A percentile compares a stretch with the other conserved stretches of the same genome.
Evolutionary conservation across 2,113 vertebrate species (phyloP).

Genomic region (Aspidoscelis tigris): DNA sequence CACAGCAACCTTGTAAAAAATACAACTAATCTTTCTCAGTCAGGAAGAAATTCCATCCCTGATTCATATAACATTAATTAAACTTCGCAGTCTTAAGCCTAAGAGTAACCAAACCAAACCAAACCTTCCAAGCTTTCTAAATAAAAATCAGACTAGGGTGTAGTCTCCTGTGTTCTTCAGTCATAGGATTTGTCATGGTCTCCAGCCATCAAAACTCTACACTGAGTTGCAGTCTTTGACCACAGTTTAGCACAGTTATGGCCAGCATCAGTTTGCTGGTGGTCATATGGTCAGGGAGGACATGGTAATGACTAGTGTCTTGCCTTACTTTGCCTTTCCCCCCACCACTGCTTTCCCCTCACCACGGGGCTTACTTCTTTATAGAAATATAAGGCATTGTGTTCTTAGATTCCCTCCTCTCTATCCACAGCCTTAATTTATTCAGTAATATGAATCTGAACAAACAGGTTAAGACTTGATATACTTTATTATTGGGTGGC

Average conservation of each 20-base stretch:
- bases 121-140: not conserved
- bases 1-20: not conserved
- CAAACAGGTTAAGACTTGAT: not conserved
- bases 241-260: not conserved
- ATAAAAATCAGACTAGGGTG: not conserved
- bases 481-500: not conserved
- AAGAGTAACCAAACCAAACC: not conserved
- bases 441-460: not conserved
- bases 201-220: too few species aligned
- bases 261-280: too few species aligned
- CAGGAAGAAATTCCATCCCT: not conserved
- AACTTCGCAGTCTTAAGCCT: not conserved
- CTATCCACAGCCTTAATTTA: not conserved
- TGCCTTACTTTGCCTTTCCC: too few species aligned
- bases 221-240: not conserved
- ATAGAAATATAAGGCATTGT: not conserved
- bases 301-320: too few species aligned
- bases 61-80: not conserved
- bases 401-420: too few species aligned
- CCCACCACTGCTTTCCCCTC: too few species aligned
- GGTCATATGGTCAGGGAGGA: too few species aligned
- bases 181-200: too few species aligned
- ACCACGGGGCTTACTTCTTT: not conserved
- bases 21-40: not conserved
- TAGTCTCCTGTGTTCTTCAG: not conserved